phyloP scores from a whole-genome alignment of 2,797 vertebrate species.

The Anguilla marmorata region DNA sequence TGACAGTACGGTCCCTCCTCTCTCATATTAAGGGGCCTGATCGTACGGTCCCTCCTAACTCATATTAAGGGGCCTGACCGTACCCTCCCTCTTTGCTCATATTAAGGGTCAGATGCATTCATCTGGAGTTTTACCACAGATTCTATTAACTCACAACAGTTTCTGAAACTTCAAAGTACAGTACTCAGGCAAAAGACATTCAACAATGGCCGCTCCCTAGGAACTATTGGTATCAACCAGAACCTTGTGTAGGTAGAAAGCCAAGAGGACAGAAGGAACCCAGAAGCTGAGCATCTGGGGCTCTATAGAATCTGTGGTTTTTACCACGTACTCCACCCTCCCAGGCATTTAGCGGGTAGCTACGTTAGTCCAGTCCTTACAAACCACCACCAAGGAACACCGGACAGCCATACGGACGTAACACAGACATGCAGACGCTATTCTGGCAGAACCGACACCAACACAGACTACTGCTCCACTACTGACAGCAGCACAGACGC shows the following conservation, averaged over 20 bases:
- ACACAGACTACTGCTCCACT: conserved; percentile 30
- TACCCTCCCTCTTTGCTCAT: no score
- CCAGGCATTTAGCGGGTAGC: neutral
- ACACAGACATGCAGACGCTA: conserved; percentile 61
- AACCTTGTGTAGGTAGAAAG: neutral
- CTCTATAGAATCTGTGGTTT: neutral
- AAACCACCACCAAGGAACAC: conserved; percentile 57
- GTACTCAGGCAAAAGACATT: neutral
- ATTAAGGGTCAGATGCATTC: neutral
- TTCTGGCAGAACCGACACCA: conserved; percentile 31
- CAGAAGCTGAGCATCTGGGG: neutral
- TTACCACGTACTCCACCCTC: neutral
- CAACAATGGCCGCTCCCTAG: neutral
- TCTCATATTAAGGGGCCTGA: no score
- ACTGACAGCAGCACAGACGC: conserved; percentile 27
- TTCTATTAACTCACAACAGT: neutral
- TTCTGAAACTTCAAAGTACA: neutral
- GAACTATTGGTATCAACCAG: neutral
- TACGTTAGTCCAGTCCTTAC: neutral
- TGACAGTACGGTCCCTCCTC: no score
- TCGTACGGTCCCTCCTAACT: no score
- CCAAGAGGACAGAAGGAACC: neutral
- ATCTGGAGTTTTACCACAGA: neutral
- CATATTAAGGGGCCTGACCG: no score
- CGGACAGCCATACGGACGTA: conserved; percentile 45